These are phyloP conservation scores for Agrochola lychnidis DNA, from an alignment of 2,888 invertebrate genomes.

Conservation along the genomic window DNA sequence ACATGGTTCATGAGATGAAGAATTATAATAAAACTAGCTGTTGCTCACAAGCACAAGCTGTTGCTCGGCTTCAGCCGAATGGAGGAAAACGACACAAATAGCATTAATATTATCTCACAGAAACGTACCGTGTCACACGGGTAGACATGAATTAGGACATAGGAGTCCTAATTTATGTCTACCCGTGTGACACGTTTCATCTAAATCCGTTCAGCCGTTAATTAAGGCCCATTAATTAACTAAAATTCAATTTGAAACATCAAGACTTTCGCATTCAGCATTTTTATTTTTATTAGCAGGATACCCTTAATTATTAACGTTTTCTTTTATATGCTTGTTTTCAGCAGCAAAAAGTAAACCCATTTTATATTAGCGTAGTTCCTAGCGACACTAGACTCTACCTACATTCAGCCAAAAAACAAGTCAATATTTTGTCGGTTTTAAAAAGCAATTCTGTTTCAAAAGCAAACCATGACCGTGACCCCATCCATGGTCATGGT, in stretches of 20 bases:
- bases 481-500: not conserved
- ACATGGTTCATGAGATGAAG: not conserved
- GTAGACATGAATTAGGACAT: too few species aligned
- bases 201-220: not conserved
- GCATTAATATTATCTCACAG: not conserved
- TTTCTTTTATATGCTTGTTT: not conserved
- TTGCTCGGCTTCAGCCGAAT: not conserved
- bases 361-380: not conserved
- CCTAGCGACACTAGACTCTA: too few species aligned
- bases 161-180: not conserved
- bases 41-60: not conserved
- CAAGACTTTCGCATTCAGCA: not conserved
- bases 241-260: not conserved
- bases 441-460: not conserved
- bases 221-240: not conserved
- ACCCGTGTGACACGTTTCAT: not conserved
- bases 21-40: not conserved
- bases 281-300: not conserved
- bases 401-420: not conserved
- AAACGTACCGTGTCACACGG: not conserved
- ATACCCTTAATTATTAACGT: not conserved
- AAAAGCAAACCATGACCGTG: not conserved
- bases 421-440: not conserved
- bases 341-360: not conserved
- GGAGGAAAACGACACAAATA: conserved; percentile 1